Evolutionary conservation across 2,113 vertebrate genomes (phyloP).

Genomic region (Solenodon paradoxus): DNA sequence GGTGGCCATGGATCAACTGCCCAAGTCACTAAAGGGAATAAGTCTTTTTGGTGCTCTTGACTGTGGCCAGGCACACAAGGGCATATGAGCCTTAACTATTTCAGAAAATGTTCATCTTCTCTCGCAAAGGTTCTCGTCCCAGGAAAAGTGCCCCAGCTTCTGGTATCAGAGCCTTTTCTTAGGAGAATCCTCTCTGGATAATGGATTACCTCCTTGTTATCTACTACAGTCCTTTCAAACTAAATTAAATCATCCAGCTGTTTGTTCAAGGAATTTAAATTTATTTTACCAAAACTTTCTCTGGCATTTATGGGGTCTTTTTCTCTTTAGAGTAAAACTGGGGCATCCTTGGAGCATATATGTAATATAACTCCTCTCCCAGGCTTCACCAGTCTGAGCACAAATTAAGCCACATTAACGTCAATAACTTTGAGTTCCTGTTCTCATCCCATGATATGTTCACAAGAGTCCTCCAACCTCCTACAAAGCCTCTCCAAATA

Average conservation of each 20-base stretch:
- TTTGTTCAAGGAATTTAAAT: slow-evolving; percentile 15
- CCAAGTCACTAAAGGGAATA: neutral
- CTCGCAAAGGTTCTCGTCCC: neutral
- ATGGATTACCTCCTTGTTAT: neutral
- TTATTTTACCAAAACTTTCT: slow-evolving; percentile 25
- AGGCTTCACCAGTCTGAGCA: neutral
- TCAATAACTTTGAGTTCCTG: neutral
- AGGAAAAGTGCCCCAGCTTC: neutral
- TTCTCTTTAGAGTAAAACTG: neutral
- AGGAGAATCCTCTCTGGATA: neutral
- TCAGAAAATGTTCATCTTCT: neutral
- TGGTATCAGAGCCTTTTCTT: neutral
- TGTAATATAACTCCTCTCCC: neutral
- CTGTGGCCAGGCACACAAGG: neutral
- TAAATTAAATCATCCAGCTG: slow-evolving; percentile 17
- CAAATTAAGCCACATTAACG: neutral
- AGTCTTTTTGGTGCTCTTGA: neutral
- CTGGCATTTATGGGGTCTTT: neutral
- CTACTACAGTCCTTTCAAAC: neutral
- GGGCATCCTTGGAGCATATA: neutral
- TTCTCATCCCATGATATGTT: neutral
- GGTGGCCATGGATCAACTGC: neutral
- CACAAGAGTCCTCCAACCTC: neutral
- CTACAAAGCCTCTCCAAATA: neutral
- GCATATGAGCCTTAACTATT: neutral